Conservation (phyloP, 2,797 vertebrate species). For the Chelonia mydas region DNA sequence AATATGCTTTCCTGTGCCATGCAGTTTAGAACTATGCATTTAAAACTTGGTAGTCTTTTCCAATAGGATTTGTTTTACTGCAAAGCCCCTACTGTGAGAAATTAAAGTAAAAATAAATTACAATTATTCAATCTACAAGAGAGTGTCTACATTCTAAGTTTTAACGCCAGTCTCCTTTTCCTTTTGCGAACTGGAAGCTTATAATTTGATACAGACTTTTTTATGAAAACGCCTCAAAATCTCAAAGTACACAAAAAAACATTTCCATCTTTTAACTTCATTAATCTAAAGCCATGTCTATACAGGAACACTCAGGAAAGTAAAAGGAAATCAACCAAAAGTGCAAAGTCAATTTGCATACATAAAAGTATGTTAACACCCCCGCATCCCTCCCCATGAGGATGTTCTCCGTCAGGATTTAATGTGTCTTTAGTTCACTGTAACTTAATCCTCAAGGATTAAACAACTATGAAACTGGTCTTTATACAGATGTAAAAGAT, state of each 20-base stretch:
- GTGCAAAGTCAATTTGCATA: background rate
- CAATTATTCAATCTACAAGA: background rate
- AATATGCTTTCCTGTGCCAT: background rate
- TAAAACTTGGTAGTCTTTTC: background rate
- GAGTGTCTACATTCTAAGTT: background rate
- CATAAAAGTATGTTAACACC: background rate
- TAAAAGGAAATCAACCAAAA: background rate
- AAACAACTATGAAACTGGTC: background rate
- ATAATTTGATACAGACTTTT: background rate
- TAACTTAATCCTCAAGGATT: background rate
- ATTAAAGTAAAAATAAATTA: background rate
- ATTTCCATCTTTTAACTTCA: background rate
- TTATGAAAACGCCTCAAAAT: background rate
- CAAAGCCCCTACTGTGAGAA: background rate
- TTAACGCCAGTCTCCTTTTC: background rate
- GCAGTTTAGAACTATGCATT: background rate
- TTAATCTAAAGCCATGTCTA: background rate
- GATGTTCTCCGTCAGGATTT: background rate
- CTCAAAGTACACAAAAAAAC: background rate
- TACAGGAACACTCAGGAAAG: background rate
- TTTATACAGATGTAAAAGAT: background rate
- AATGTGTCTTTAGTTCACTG: background rate
- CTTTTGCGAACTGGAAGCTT: background rate
- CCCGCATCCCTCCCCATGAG: background rate
- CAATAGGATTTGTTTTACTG: background rate